A percentile compares a stretch with the other conserved stretches of the same genome.
Evolutionary conservation across 2,113 vertebrate species (phyloP).

Genomic region (Erinaceus europaeus): DNA sequence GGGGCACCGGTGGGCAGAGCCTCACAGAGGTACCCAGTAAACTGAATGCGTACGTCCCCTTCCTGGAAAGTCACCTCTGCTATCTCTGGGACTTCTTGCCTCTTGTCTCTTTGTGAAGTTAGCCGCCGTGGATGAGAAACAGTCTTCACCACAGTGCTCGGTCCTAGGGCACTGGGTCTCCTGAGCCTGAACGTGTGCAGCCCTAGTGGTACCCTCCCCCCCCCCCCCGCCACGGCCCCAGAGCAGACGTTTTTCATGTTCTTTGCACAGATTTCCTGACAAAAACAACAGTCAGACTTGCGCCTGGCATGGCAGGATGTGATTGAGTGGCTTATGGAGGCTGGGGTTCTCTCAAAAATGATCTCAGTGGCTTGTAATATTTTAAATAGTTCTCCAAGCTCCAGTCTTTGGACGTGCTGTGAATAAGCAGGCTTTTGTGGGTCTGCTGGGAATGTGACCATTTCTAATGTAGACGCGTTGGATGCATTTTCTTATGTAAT

Average conservation of each 20-base stretch:
- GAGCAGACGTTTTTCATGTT: constrained; percentile 9
- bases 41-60: no score
- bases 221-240: neutral
- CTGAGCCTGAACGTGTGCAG: no score
- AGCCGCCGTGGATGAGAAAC: no score
- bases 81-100: no score
- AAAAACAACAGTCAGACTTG: constrained; percentile 19
- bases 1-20: no score
- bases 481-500: constrained; percentile 35
- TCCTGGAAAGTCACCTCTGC: no score
- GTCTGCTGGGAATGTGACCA: constrained; percentile 29
- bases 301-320: constrained; percentile 41
- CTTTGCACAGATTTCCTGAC: constrained; percentile 25
- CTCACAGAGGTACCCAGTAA: no score
- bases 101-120: no score
- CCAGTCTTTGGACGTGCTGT: constrained; percentile 12
- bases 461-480: constrained; percentile 40
- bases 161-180: no score
- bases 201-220: no score
- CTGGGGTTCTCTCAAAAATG: constrained; percentile 54
- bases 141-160: no score
- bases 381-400: constrained; percentile 50
- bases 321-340: constrained; percentile 31
- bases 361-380: constrained; percentile 33
- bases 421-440: constrained; percentile 43